These are phyloP conservation scores for Proisotoma minuta DNA, from an alignment of 2,888 invertebrate species.

Conservation along the genomic window DNA sequence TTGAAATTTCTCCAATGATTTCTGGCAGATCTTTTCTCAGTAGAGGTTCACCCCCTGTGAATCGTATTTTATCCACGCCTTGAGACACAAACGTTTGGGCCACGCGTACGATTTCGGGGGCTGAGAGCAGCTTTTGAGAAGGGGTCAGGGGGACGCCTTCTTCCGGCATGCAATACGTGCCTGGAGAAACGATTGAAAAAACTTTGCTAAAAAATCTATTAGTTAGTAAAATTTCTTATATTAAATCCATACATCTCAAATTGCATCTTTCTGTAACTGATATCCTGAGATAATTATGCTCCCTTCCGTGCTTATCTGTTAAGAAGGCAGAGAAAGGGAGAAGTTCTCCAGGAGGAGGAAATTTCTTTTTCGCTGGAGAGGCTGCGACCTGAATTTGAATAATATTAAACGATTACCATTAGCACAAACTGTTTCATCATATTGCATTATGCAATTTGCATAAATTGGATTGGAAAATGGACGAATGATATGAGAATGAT, in stretches of 20 bases:
- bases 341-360: no score
- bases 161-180: constrained; percentile 85
- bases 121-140: constrained; percentile 67
- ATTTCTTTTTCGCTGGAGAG: no score
- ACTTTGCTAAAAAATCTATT: not conserved
- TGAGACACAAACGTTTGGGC: constrained; percentile 77
- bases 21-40: constrained; percentile 53
- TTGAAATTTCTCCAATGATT: constrained; percentile 36
- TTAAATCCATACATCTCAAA: constrained; percentile 75
- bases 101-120: constrained; percentile 73
- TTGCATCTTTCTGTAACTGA: constrained; percentile 95
- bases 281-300: constrained; percentile 89
- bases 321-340: constrained; percentile 53
- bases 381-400: no score
- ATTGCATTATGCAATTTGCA: no score
- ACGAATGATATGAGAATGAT: no score
- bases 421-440: no score
- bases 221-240: not conserved
- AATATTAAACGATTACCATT: no score
- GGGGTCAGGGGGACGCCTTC: constrained; percentile 83
- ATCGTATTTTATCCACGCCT: constrained; percentile 85
- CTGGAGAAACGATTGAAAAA: not conserved
- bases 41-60: constrained; percentile 97
- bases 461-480: no score
- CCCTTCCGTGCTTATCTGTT: constrained; percentile 77